Percentiles rank a stretch among this genome's conserved stretches.
phyloP scores from a whole-genome alignment of 2,888 invertebrate genomes.

The Epinotia nisella region DNA sequence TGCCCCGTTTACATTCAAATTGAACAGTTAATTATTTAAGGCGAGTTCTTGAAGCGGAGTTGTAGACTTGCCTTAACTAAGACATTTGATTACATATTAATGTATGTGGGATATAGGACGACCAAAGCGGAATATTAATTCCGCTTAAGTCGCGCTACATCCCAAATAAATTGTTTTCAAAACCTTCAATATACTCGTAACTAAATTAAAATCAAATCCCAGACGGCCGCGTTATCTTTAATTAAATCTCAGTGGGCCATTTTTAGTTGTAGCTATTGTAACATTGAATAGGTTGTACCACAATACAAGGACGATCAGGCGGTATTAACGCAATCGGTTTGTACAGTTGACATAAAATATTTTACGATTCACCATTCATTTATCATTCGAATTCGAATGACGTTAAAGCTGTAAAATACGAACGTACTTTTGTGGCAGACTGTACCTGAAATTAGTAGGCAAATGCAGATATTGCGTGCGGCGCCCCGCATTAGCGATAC shows the following conservation, averaged over 20 bases:
- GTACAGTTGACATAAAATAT: not conserved
- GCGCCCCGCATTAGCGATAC: slow-evolving; percentile 57
- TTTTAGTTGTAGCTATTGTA: slow-evolving; percentile 32
- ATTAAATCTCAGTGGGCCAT: slow-evolving; percentile 34
- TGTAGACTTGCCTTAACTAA: not conserved
- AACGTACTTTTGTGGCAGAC: slow-evolving; percentile 4
- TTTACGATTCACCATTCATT: not conserved
- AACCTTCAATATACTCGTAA: slow-evolving; percentile 5
- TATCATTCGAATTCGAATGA: not conserved
- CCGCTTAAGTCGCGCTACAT: not conserved
- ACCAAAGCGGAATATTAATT: too few relatives aligned
- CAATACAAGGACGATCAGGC: slow-evolving; percentile 49
- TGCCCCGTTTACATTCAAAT: slow-evolving; percentile 30
- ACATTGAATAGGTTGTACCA: slow-evolving; percentile 42
- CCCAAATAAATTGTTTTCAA: not conserved
- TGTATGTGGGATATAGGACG: too few relatives aligned
- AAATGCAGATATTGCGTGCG: slow-evolving; percentile 70
- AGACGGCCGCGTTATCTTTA: slow-evolving; percentile 26
- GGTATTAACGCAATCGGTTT: slow-evolving; percentile 45
- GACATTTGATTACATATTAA: too few relatives aligned
- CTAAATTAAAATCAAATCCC: slow-evolving; percentile 11
- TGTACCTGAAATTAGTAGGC: slow-evolving; percentile 55
- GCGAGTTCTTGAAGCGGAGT: not conserved
- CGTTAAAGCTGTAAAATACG: not conserved
- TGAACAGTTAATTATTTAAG: slow-evolving; percentile 23